Conservation (phyloP, 2,797 vertebrate genomes). For the Oophaga sylvatica region DNA sequence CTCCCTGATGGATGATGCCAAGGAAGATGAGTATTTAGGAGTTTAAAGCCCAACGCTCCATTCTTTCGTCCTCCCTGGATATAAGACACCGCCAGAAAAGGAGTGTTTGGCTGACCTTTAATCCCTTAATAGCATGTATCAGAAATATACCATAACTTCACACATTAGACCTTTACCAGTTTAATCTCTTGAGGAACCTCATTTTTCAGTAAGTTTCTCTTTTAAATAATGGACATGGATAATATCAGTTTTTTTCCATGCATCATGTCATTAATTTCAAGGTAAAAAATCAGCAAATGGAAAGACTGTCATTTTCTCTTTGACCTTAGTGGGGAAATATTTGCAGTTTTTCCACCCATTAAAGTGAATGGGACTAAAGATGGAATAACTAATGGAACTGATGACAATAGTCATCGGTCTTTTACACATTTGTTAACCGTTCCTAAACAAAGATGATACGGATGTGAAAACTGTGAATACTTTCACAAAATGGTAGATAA, state of each 20-base stretch:
- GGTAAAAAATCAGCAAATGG: background rate
- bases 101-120: too few species aligned
- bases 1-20: too few species aligned
- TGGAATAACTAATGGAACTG: background rate
- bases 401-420: background rate
- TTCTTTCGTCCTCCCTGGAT: too few species aligned
- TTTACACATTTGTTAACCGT: background rate
- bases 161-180: too few species aligned
- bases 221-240: background rate
- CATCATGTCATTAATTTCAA: too few species aligned
- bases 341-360: background rate
- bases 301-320: background rate
- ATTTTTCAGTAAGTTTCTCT: background rate
- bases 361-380: background rate
- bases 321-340: background rate
- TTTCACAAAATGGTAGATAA: background rate
- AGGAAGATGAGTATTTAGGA: too few species aligned
- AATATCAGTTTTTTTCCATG: background rate
- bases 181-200: background rate
- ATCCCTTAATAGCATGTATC: too few species aligned
- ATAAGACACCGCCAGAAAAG: too few species aligned
- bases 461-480: background rate
- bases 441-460: background rate
- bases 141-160: background rate
- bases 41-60: too few species aligned